phyloP scores from a whole-genome alignment of 2,113 vertebrate species.

The Callocephalon fimbriatum region DNA sequence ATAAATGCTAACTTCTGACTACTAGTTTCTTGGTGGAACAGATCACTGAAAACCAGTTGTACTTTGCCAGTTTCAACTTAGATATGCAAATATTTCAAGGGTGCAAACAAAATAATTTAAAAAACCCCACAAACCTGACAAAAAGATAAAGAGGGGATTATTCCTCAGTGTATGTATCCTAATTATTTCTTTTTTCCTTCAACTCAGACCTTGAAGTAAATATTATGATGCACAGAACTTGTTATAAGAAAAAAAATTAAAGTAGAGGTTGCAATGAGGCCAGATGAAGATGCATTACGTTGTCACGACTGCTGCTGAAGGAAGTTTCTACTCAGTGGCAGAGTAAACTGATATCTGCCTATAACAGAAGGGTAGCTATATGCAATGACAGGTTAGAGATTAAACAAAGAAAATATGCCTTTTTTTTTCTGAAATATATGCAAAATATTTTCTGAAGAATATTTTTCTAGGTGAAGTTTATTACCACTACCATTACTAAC shows the following conservation, averaged over 20 bases:
- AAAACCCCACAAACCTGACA: fast-evolving
- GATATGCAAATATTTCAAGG: neutral
- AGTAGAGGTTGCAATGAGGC: neutral
- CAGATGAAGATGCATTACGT: neutral
- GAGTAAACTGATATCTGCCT: neutral
- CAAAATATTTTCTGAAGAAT: neutral
- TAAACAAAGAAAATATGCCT: neutral
- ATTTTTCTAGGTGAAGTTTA: neutral
- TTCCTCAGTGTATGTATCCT: neutral
- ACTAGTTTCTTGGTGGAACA: neutral
- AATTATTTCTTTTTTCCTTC: neutral
- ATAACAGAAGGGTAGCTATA: neutral
- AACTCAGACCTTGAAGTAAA: neutral
- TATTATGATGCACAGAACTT: neutral
- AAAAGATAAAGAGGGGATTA: neutral
- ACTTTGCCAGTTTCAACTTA: neutral
- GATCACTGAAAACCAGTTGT: neutral
- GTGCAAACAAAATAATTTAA: neutral
- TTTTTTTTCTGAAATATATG: neutral
- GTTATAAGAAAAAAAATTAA: neutral
- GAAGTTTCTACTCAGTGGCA: neutral
- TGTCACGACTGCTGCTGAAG: neutral
- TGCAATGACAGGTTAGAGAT: neutral
- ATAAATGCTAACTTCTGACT: neutral
- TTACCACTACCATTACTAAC: neutral